Conservation (phyloP, 2,113 vertebrate genomes). For the Bettongia penicillata region DNA sequence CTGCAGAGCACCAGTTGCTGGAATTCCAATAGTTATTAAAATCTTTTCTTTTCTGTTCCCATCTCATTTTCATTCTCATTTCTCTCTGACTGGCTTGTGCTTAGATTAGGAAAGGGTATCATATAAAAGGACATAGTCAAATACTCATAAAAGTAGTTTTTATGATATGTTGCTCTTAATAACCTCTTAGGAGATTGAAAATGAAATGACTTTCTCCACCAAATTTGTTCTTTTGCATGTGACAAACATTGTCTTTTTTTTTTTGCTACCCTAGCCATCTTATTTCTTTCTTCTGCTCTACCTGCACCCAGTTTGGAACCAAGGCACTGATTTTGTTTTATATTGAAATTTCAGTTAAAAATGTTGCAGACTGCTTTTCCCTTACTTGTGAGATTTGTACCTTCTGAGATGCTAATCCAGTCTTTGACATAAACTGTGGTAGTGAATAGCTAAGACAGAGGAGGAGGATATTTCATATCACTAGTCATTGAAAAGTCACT, state of each 20-base stretch:
- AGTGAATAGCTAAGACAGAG: slow-evolving; percentile 14
- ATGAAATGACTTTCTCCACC: slow-evolving; percentile 22
- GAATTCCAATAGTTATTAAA: neutral
- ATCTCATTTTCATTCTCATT: slow-evolving; percentile 50
- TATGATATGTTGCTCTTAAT: slow-evolving; percentile 62
- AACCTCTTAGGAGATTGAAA: slow-evolving; percentile 58
- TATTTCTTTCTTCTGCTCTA: neutral
- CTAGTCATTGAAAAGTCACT: slow-evolving; percentile 14
- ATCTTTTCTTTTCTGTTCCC: slow-evolving; percentile 20
- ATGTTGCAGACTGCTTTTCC: neutral
- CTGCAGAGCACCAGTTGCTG: slow-evolving; percentile 25
- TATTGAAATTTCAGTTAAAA: neutral
- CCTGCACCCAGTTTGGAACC: neutral
- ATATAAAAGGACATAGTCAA: slow-evolving; percentile 44
- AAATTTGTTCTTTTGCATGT: slow-evolving; percentile 41
- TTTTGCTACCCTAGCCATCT: neutral
- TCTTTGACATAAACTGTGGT: slow-evolving; percentile 40
- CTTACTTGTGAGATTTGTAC: slow-evolving; percentile 7
- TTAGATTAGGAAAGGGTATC: slow-evolving; percentile 62
- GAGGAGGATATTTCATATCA: neutral
- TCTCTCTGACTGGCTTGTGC: slow-evolving; percentile 38
- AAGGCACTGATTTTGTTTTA: slow-evolving; percentile 53
- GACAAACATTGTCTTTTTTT: slow-evolving; percentile 8
- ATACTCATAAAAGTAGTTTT: slow-evolving; percentile 54
- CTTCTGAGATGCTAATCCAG: neutral